Percentiles rank a stretch among this genome's conserved stretches.
Evolutionary conservation across 1,140 invertebrate genomes (phyloP).

Genomic region (Argopecten irradians): DNA sequence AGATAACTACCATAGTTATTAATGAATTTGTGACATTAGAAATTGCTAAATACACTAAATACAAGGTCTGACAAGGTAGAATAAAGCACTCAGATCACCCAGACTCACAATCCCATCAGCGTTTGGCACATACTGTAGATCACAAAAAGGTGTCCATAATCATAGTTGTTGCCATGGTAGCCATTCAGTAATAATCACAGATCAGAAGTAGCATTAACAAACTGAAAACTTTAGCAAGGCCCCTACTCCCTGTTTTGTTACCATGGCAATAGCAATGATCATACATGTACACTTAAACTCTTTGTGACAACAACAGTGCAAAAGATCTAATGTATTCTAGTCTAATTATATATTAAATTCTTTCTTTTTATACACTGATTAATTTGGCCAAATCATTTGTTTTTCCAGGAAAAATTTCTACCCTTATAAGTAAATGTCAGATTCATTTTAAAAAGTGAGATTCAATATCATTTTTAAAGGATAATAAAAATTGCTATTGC

Average conservation of each 20-base stretch:
- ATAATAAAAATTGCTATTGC: too few relatives aligned
- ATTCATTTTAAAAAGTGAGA: too few relatives aligned
- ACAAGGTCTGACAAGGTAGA: neutral
- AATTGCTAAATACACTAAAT: neutral
- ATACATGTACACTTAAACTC: neutral
- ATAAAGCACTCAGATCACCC: neutral
- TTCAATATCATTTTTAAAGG: too few relatives aligned
- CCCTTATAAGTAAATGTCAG: too few relatives aligned
- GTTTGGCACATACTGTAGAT: constrained; percentile 16
- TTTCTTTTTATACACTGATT: too few relatives aligned
- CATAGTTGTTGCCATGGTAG: neutral
- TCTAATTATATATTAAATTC: too few relatives aligned
- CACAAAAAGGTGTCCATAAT: neutral
- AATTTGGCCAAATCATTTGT: too few relatives aligned
- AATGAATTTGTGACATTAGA: neutral
- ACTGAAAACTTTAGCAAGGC: neutral
- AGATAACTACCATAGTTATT: neutral
- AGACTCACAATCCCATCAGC: neutral
- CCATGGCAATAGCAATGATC: neutral
- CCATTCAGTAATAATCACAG: neutral
- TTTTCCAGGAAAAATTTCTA: too few relatives aligned
- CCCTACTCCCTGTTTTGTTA: neutral
- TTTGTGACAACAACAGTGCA: neutral
- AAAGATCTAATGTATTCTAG: too few relatives aligned
- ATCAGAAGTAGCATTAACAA: neutral